A percentile compares a stretch with the other conserved stretches of the same genome.
Evolutionary conservation across 2,113 vertebrate genomes (phyloP).

Genomic region (Chrysochloris asiatica): DNA sequence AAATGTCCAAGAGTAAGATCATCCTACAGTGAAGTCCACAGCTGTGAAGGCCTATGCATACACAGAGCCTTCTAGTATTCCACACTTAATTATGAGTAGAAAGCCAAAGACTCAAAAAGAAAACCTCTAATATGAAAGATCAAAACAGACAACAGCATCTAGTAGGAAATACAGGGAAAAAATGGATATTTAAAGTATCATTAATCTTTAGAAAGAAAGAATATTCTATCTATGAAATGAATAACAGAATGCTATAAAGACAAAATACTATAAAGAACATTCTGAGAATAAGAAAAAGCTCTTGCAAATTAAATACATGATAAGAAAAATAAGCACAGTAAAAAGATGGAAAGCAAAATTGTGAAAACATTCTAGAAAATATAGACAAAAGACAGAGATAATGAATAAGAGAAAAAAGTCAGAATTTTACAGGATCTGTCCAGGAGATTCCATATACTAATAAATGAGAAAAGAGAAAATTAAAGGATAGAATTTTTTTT

Average conservation of each 20-base stretch:
- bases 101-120: background rate
- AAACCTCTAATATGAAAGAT: constrained; percentile 35
- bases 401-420: background rate
- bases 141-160: constrained; percentile 11
- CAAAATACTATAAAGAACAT: constrained; percentile 48
- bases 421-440: background rate
- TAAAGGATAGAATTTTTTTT: background rate
- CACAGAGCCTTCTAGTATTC: background rate
- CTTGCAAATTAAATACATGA: constrained; percentile 22
- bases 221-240: constrained; percentile 22
- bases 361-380: constrained; percentile 36
- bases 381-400: background rate
- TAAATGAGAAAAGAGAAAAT: constrained; percentile 26
- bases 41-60: background rate
- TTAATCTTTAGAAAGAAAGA: no score
- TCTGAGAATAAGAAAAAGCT: background rate
- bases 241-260: constrained; percentile 6
- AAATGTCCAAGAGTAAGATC: background rate
- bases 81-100: background rate
- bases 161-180: background rate
- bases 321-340: constrained; percentile 2
- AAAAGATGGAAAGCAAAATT: constrained; percentile 35
- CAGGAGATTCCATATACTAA: background rate
- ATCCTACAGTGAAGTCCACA: background rate
- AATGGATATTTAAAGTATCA: background rate